Percentiles rank a stretch among this genome's conserved stretches.
Evolutionary conservation across 2,797 vertebrate genomes (phyloP).

Genomic region (Paramormyrops hopkinsi): DNA sequence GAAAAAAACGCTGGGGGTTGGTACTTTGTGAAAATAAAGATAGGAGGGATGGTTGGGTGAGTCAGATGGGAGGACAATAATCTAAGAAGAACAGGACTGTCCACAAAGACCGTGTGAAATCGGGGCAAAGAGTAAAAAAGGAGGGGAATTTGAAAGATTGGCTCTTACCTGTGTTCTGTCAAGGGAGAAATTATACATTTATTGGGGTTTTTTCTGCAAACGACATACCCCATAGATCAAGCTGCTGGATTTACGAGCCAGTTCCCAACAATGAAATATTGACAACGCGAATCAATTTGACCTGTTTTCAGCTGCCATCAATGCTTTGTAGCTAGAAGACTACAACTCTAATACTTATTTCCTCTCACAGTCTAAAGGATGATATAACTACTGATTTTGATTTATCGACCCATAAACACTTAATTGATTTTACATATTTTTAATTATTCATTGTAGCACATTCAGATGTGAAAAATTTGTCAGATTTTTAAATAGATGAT

Average conservation of each 20-base stretch:
- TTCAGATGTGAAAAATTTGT: not conserved
- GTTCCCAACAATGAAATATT: constrained; percentile 99
- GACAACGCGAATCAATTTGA: constrained; percentile 87
- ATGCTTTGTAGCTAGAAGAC: not conserved
- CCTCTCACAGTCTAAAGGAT: not conserved
- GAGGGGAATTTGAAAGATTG: not conserved
- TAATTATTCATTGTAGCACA: not conserved
- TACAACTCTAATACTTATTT: constrained; percentile 3
- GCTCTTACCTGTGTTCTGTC: constrained; percentile 83
- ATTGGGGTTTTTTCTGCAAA: constrained; percentile 97
- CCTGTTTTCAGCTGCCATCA: constrained; percentile 66
- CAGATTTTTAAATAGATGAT: not conserved
- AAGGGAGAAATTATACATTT: constrained; percentile 99
- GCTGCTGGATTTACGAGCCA: constrained; percentile 89
- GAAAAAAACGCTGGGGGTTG: not conserved
- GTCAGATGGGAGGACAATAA: not conserved
- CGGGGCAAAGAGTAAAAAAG: not conserved
- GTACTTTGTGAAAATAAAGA: not conserved
- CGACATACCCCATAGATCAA: constrained; percentile 97
- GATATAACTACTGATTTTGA: not conserved
- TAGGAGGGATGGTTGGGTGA: not conserved
- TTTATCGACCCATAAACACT: not conserved
- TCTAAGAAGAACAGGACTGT: not conserved
- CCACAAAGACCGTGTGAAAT: not conserved
- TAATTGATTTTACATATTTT: not conserved